Evolutionary conservation across 2,888 invertebrate genomes (phyloP).

Genomic region (Teleiodes luculella): DNA sequence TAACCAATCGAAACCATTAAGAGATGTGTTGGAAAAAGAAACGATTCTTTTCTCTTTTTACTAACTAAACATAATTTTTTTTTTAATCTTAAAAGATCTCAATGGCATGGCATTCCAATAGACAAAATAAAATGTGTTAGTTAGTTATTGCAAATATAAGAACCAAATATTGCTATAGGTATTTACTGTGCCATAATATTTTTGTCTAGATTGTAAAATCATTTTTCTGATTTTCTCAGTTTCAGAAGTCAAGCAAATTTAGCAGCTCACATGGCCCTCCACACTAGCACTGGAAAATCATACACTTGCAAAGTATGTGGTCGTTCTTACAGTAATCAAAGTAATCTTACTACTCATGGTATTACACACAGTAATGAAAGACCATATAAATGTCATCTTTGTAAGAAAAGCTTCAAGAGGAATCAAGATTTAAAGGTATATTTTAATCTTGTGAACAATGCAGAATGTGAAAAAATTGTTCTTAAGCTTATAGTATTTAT

Average conservation of each 20-base stretch:
- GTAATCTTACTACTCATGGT: slow-evolving; percentile 83
- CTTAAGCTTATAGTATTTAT: too few species aligned
- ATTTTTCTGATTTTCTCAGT: slow-evolving; percentile 55
- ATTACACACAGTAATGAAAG: slow-evolving; percentile 83
- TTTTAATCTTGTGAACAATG: too few species aligned
- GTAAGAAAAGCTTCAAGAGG: slow-evolving; percentile 85
- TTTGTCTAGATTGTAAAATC: neutral
- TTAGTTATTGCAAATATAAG: neutral
- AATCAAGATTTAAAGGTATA: slow-evolving; percentile 85
- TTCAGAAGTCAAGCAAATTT: slow-evolving; percentile 83
- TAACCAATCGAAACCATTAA: too few species aligned
- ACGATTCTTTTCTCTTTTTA: too few species aligned
- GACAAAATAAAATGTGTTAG: too few species aligned
- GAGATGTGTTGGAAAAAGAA: too few species aligned
- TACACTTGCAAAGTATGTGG: slow-evolving; percentile 81
- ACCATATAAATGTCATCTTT: slow-evolving; percentile 83
- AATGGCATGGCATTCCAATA: too few species aligned
- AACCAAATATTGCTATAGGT: neutral
- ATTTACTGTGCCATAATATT: neutral
- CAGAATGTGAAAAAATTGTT: too few species aligned
- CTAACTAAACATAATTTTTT: too few species aligned
- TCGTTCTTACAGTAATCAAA: slow-evolving; percentile 83
- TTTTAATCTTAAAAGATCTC: too few species aligned
- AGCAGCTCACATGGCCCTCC: slow-evolving; percentile 77
- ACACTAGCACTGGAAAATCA: slow-evolving; percentile 38